These are phyloP conservation scores for Campylomormyrus tamandua DNA, from an alignment of 2,113 vertebrate species.

Conservation along the genomic window DNA sequence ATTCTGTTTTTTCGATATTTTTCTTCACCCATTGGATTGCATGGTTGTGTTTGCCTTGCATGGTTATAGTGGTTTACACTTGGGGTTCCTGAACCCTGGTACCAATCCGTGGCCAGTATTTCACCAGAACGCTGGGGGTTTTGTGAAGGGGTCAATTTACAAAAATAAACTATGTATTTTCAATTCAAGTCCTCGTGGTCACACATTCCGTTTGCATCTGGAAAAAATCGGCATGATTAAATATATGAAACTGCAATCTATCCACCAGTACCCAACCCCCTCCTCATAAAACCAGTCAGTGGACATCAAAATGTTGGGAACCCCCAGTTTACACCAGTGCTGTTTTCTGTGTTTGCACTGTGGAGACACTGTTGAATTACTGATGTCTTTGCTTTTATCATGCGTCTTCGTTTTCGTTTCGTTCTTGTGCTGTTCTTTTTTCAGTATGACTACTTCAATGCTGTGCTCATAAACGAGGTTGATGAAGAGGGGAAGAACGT, in stretches of 20 bases:
- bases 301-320: background rate
- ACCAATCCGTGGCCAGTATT: background rate
- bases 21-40: background rate
- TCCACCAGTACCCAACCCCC: background rate
- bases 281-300: background rate
- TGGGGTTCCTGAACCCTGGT: background rate
- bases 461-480: slow-evolving; percentile 89
- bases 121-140: background rate
- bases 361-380: background rate
- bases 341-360: background rate
- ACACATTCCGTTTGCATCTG: background rate
- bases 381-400: slow-evolving; percentile 1
- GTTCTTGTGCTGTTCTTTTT: slow-evolving; percentile 30
- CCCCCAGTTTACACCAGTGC: background rate
- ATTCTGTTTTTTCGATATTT: background rate
- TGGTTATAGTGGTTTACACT: background rate
- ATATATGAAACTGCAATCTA: background rate
- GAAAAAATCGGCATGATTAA: background rate
- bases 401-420: background rate
- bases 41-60: background rate
- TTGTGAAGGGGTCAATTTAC: background rate
- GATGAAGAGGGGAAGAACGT: slow-evolving; percentile 86
- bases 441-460: slow-evolving; percentile 96
- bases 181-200: background rate
- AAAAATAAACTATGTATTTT: background rate